Evolutionary conservation across 2,797 vertebrate genomes (phyloP), one percentile per base, ranked within the genome.

Genomic region (Aphelocoma californica): DNA sequence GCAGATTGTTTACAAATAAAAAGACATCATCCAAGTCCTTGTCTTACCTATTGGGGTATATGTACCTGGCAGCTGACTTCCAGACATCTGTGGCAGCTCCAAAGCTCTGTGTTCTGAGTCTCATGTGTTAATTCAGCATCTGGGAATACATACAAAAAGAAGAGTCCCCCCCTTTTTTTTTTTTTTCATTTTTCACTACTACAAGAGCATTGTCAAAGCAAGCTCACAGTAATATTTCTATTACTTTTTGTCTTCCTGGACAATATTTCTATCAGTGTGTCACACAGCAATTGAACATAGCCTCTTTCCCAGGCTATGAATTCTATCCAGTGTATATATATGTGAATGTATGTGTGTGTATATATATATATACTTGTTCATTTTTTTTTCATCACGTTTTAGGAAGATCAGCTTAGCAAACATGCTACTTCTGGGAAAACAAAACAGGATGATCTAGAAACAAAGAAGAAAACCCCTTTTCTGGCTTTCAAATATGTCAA

Each of bases 101-200:
- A 53, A 48, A 56, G 3, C 6, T 61, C 31, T 58, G 45, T 82
- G 8, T 78, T 90, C 50, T 61, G 54, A 75, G 17, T 69, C 62
- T 80, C 56, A 14, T 6, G 25, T 18, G 18, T 60, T 56, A 67
- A 34, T 42, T 58, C 31, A 56, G 36, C 21, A 23, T 86, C 66
- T 84, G 36, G 65, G 21, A 87, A 53, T 31, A 24, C 8, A 12
- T 58, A 21, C 17, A 64, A 7, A 64, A 61, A 29, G 50, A 42
- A 34, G 16, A 89, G 8, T 74, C 21, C 20, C 2, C 7, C 1
- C 3, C 7, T 48, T 44, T 56, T 74, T 21, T 73, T 28, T 11
- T 40, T 3, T 29, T 26, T 18, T 44, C 24, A 15, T 48, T 31
- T 29, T 9, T 0, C 1, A 0, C 24, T 18, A 19, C 3, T 48